Percentiles rank a stretch among this genome's conserved stretches.
These are phyloP conservation scores for Drosophila parabipectinata DNA, from an alignment of 1,140 invertebrate species.

Conservation along the genomic window DNA sequence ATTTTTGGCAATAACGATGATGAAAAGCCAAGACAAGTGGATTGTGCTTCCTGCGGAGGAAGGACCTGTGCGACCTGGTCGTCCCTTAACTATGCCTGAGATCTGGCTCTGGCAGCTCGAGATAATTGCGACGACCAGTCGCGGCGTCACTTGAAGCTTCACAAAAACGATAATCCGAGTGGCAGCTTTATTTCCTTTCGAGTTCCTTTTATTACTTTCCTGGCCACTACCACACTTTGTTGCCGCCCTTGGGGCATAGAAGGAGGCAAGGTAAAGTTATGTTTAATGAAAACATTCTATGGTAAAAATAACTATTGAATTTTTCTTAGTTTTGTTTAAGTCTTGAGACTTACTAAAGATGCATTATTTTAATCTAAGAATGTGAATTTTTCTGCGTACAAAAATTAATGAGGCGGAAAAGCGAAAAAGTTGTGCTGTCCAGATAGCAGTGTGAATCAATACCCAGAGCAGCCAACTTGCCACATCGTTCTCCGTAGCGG, in stretches of 20 bases:
- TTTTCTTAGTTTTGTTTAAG: no score
- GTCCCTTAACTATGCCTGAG: slow-evolving; percentile 23
- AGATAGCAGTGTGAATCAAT: slow-evolving; percentile 32
- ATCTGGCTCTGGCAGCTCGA: slow-evolving; percentile 60
- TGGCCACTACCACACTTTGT: slow-evolving; percentile 25
- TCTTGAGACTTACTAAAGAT: no score
- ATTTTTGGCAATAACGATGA: slow-evolving; percentile 12
- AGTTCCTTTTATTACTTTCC: slow-evolving; percentile 25
- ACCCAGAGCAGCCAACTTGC: slow-evolving; percentile 8
- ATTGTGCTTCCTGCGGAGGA: neutral
- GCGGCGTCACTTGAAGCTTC: slow-evolving; percentile 36
- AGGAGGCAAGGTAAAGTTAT: neutral
- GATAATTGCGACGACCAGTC: slow-evolving; percentile 58
- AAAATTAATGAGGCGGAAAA: slow-evolving; percentile 14
- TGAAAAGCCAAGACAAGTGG: slow-evolving; percentile 37
- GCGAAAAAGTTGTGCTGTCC: slow-evolving; percentile 20
- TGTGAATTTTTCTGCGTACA: neutral
- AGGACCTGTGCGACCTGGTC: slow-evolving; percentile 1
- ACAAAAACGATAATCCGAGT: slow-evolving; percentile 36
- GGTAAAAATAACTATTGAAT: neutral
- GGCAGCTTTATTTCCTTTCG: slow-evolving; percentile 14
- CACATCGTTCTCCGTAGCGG: neutral
- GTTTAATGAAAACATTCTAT: neutral
- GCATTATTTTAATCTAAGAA: neutral
- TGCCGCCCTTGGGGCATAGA: slow-evolving; percentile 1